Evolutionary conservation across 2,113 vertebrate species (phyloP), one percentile per base, ranked within the genome.

Genomic region (Camarhynchus parvulus): DNA sequence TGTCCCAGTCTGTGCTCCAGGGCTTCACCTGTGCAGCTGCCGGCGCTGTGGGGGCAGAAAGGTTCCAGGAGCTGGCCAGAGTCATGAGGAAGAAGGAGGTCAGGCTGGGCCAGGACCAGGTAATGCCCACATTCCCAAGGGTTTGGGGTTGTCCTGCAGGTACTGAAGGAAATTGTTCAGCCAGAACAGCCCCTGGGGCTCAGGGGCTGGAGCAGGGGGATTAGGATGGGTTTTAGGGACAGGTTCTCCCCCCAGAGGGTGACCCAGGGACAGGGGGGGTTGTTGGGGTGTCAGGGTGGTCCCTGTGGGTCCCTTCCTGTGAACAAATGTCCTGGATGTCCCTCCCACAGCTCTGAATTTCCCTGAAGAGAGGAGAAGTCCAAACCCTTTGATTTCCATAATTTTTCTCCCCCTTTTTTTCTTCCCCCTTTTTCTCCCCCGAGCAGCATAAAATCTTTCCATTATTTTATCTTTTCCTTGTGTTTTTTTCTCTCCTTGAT

Each of bases 91-190:
- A 25, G 52, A 94, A 96, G 75, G 78, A 95, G 0, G 94, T 96
- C 67, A 47, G 37, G 7, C 93, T 98, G 15, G 95, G 39, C 20
- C 82, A 69, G 78, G 93, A 96, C 15, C 96, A 98, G 97, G 98
- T 98, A 31, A 92, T 78, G 18, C 18, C 19, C 4, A 0, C 5
- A 0, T 76, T 39, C 28, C 3, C 1, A 14, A 33, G 37, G 27
- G 8, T 61, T 55, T 69, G 69, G 7, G 15, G 20, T 1, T 83
- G 58, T 53, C 37, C 6, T n/a, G 18, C 31, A 44, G 37, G 11
- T 10, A 2, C 27, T 18, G 5, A 3, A 10, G 31, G n/a, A 19
- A 14, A 7, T 52, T 35, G 8, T 25, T 89, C 24, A 84, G 19
- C 35, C 50, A 59, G 47, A 42, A 6, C 23, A 63, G 0, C 17